These are phyloP conservation scores for Florisuga fusca DNA, from an alignment of 2,797 vertebrate genomes.

Conservation along the genomic window DNA sequence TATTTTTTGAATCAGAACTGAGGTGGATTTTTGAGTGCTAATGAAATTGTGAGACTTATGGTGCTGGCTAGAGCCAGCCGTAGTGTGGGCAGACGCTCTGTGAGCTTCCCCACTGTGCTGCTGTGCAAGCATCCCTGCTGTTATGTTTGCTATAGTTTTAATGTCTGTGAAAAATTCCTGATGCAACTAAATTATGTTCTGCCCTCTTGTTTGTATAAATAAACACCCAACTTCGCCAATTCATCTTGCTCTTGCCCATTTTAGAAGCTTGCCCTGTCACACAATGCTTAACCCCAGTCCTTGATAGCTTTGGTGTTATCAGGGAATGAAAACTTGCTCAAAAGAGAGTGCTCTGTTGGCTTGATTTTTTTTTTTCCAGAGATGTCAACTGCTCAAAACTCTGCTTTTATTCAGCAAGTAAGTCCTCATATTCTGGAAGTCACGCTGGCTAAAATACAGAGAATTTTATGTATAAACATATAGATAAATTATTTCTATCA, in stretches of 20 bases:
- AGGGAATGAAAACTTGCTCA: conserved; percentile 55
- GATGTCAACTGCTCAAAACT: neutral
- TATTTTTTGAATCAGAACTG: neutral
- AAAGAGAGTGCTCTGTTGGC: conserved; percentile 17
- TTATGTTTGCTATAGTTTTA: conserved; percentile 86
- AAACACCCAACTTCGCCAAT: conserved; percentile 74
- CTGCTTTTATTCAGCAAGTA: neutral
- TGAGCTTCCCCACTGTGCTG: conserved; percentile 81
- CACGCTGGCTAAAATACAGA: neutral
- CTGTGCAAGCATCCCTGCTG: conserved; percentile 82
- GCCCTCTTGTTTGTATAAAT: conserved; percentile 81
- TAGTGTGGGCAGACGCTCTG: conserved; percentile 78
- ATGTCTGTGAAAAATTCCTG: conserved; percentile 84
- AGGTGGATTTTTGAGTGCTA: conserved; percentile 78
- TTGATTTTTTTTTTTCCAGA: neutral
- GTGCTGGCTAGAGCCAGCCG: conserved; percentile 80
- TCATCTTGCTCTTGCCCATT: conserved; percentile 66
- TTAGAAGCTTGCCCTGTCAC: conserved; percentile 60
- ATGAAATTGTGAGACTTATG: conserved; percentile 81
- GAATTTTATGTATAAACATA: neutral
- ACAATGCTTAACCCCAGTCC: conserved; percentile 32
- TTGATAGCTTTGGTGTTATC: conserved; percentile 53
- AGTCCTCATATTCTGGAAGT: conserved; percentile 12
- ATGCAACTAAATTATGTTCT: conserved; percentile 82
- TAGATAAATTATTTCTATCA: neutral